Percentiles rank a stretch among this genome's conserved stretches.
These are phyloP conservation scores for Microctonus hyperodae DNA, from an alignment of 2,888 invertebrate genomes.

Conservation along the genomic window DNA sequence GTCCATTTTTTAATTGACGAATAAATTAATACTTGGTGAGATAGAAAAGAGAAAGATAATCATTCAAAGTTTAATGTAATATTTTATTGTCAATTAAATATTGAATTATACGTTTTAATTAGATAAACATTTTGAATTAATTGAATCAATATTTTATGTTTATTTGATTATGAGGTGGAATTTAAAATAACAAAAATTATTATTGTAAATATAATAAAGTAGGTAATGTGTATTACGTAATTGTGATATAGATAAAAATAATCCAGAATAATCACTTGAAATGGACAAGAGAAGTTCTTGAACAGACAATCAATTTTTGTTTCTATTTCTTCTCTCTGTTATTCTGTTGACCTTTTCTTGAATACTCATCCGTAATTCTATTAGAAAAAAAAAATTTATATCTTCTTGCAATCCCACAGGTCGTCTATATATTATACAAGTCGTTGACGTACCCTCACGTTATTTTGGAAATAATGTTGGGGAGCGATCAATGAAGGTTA, in stretches of 20 bases:
- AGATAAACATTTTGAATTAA: too few relatives aligned
- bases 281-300: constrained; percentile 4
- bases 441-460: constrained; percentile 9
- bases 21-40: too few relatives aligned
- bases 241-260: background rate
- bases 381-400: background rate
- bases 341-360: constrained; percentile 3
- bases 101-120: too few relatives aligned
- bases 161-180: background rate
- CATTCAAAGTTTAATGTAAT: too few relatives aligned
- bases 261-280: background rate
- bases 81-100: too few relatives aligned
- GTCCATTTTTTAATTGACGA: too few relatives aligned
- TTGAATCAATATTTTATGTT: too few relatives aligned
- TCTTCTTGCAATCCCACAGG: background rate
- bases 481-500: background rate
- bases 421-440: background rate
- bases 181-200: background rate
- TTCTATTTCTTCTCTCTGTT: background rate
- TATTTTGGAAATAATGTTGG: background rate
- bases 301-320: background rate
- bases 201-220: background rate
- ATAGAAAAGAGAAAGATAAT: too few relatives aligned
- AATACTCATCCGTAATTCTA: background rate
- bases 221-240: background rate